Conservation (phyloP, 92 coral and sea anemone genomes). For the Isaurus tuberculatus region DNA sequence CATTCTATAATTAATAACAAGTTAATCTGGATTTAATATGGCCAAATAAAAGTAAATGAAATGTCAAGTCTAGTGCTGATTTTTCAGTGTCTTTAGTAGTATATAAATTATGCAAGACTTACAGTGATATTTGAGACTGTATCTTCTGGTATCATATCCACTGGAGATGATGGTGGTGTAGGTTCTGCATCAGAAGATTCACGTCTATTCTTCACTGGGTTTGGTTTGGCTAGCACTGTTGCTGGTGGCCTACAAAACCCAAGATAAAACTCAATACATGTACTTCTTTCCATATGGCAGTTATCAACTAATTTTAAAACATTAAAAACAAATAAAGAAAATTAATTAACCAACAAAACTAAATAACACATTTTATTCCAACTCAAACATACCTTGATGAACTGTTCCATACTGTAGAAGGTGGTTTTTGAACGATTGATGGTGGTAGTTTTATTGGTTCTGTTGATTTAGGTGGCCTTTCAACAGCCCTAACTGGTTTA, state of each 20-base stretch:
- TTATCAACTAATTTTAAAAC: background rate
- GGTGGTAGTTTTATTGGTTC: slow-evolving; percentile 94
- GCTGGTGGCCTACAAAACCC: slow-evolving; percentile 89
- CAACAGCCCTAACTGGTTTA: slow-evolving; percentile 58
- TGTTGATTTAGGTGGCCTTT: slow-evolving; percentile 66
- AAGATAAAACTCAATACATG: background rate
- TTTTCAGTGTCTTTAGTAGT: background rate
- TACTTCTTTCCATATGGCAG: too few species aligned
- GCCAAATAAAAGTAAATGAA: background rate
- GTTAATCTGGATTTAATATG: background rate
- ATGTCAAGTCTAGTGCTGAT: background rate
- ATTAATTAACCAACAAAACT: background rate
- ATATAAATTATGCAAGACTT: slow-evolving; percentile 61
- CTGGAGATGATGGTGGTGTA: slow-evolving; percentile 95
- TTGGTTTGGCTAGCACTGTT: slow-evolving; percentile 92
- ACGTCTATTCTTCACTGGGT: slow-evolving; percentile 75
- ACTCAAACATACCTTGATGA: slow-evolving; percentile 75
- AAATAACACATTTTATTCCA: background rate
- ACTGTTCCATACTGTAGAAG: slow-evolving; percentile 70
- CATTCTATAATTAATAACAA: background rate
- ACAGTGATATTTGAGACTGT: slow-evolving; percentile 94
- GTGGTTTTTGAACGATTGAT: slow-evolving; percentile 88
- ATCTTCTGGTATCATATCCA: slow-evolving; percentile 77
- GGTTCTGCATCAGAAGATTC: slow-evolving; percentile 97
- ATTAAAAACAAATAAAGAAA: background rate